phyloP scores from a whole-genome alignment of 1,140 invertebrate species.

The Wasmannia auropunctata region DNA sequence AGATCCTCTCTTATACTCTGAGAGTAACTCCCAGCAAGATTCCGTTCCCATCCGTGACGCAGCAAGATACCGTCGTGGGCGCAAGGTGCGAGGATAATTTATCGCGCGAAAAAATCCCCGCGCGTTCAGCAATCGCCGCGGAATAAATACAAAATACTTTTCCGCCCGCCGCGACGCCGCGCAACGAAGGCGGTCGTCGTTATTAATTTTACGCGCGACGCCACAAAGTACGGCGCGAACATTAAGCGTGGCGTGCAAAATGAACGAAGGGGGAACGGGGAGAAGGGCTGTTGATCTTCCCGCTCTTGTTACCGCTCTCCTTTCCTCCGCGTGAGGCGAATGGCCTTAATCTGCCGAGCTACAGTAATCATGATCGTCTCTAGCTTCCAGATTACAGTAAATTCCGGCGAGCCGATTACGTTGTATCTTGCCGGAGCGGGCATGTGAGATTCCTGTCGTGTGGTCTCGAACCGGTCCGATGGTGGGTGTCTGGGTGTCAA shows the following conservation, averaged over 20 bases:
- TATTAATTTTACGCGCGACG: slow-evolving; percentile 2
- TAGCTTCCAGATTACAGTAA: slow-evolving; percentile 33
- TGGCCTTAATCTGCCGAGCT: slow-evolving; percentile 10
- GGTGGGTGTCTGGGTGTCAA: slow-evolving; percentile 46
- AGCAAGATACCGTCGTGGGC: slow-evolving; percentile 18
- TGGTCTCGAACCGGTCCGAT: slow-evolving; percentile 48
- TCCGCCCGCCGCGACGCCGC: not conserved
- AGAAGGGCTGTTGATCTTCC: too few species aligned
- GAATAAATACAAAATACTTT: not conserved
- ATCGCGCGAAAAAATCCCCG: not conserved
- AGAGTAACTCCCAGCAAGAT: not conserved
- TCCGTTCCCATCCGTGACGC: slow-evolving; percentile 25
- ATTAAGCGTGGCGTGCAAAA: not conserved
- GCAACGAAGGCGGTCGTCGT: not conserved
- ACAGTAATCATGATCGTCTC: not conserved
- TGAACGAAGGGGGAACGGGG: not conserved
- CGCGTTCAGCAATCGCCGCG: slow-evolving; percentile 17
- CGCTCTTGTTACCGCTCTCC: not conserved
- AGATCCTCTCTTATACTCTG: slow-evolving; percentile 22
- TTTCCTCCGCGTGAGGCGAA: not conserved
- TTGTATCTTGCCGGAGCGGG: not conserved
- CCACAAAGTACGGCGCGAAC: not conserved
- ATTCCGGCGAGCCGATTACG: slow-evolving; percentile 60
- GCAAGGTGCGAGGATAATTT: slow-evolving; percentile 38
- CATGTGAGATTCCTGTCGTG: slow-evolving; percentile 55